Percentiles rank a stretch among this genome's conserved stretches.
Evolutionary conservation across 2,888 invertebrate species (phyloP).

Genomic region (Choristoneura rosaceana): DNA sequence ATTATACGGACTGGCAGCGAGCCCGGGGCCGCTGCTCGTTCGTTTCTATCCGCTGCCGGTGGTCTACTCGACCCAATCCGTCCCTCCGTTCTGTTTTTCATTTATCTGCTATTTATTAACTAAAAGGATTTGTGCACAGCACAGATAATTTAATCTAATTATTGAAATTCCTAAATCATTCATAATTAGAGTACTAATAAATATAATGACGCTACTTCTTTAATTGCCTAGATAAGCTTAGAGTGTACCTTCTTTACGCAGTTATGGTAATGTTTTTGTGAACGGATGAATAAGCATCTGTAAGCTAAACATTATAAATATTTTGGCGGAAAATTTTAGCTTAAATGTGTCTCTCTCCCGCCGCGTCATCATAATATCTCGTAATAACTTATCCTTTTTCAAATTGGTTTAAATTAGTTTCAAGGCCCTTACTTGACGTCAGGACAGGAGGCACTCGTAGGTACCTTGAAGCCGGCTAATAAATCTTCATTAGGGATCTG

Average conservation of each 20-base stretch:
- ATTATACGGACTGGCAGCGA: constrained; percentile 15
- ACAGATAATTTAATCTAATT: no score
- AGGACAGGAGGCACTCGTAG: constrained; percentile 3
- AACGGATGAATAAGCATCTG: no score
- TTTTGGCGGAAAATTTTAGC: no score
- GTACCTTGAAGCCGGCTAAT: constrained; percentile 51
- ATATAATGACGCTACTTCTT: no score
- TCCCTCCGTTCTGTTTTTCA: no score
- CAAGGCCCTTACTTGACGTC: constrained; percentile 38
- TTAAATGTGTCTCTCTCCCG: no score
- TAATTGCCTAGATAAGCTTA: no score
- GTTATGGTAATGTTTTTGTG: no score
- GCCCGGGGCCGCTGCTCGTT: constrained; percentile 16
- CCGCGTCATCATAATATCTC: constrained; percentile 8
- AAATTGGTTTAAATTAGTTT: constrained; percentile 33
- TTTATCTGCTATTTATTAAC: neutral
- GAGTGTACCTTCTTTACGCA: no score
- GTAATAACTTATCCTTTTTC: constrained; percentile 46
- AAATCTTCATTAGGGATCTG: constrained; percentile 66
- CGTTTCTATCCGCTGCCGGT: constrained; percentile 5
- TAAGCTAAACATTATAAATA: no score
- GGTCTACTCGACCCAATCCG: neutral
- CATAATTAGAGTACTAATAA: no score
- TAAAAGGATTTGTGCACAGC: neutral
- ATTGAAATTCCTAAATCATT: no score